A percentile compares a stretch with the other conserved stretches of the same genome.
Evolutionary conservation across 1,140 invertebrate genomes (phyloP).

Genomic region (Sinella curviseta): DNA sequence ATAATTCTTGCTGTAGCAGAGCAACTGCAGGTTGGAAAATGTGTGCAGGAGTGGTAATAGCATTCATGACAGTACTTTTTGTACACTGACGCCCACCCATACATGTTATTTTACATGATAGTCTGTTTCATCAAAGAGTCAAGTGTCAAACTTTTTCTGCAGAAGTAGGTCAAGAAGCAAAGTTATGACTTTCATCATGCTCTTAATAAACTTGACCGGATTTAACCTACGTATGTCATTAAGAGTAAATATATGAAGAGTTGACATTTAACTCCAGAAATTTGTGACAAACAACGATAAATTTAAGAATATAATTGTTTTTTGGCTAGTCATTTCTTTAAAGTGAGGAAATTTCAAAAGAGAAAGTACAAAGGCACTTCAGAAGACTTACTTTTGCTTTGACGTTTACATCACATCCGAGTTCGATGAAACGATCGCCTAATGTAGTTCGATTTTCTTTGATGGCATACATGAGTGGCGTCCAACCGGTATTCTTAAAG

Average conservation of each 20-base stretch:
- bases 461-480: constrained; percentile 90
- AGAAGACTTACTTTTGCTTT: constrained; percentile 67
- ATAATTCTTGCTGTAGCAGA: background rate
- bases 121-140: too few species aligned
- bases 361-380: too few species aligned
- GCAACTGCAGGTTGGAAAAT: background rate
- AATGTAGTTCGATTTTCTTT: constrained; percentile 89
- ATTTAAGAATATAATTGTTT: too few species aligned
- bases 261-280: too few species aligned
- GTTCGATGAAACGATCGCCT: constrained; percentile 84
- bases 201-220: background rate
- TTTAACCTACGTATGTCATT: background rate
- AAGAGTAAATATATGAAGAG: too few species aligned
- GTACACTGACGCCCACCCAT: too few species aligned
- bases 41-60: too few species aligned
- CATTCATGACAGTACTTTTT: too few species aligned
- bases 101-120: too few species aligned
- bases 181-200: background rate
- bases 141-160: background rate
- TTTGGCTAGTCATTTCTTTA: too few species aligned
- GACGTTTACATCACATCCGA: constrained; percentile 86
- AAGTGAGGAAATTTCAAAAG: too few species aligned
- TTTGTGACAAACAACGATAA: too few species aligned
- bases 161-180: background rate
- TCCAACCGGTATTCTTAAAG: constrained; percentile 71